Evolutionary conservation across 2,797 vertebrate genomes (phyloP), one percentile per base, ranked within the genome.

Genomic region (Microctenopoma lineatum): DNA sequence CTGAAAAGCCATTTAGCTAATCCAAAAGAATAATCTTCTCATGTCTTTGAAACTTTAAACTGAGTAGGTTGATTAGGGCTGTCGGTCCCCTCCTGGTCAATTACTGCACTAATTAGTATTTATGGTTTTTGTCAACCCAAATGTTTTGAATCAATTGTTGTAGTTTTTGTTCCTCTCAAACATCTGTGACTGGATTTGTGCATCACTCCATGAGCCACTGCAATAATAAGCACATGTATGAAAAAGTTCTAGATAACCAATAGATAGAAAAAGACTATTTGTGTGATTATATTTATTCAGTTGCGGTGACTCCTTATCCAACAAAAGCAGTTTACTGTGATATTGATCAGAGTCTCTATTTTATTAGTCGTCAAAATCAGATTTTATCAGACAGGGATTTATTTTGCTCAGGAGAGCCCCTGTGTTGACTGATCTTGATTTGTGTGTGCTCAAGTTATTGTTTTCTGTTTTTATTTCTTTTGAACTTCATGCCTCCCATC

Each of bases 1-100:
- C 75, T 36, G 90, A 86, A 90, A 92, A 94, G 91, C 91, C 94
- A 93, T 94, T 91, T 93, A 94, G 94, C 93, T 94, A 95, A 95
- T 96, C 94, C 95, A 93, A 92, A 95, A 93, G 93, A 92, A 93
- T 73, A 73, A 95, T 95, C 94, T 94, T 87, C 88, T 94, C 69
- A 54, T 84, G 86, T 86, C 79, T 86, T 81, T 81, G 79, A 87
- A 89, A 83, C 79, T 78, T 73, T 92, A 81, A 90, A 91, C 86
- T 88, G 91, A 71, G 80, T 75, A 81, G 78, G 80, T 66, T 76
- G 83, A 84, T 75, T 59, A 69, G 59, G 70, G 52, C 60, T 59
- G 77, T 29, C 66, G n/a, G 73, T 80, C 79, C 59, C 79, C 51
- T 84, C 72, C 64, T 78, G 65, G 64, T 88, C 86, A 89, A 87